Evolutionary conservation across 2,797 vertebrate genomes (phyloP).

Genomic region (Notolepis coatsorum): DNA sequence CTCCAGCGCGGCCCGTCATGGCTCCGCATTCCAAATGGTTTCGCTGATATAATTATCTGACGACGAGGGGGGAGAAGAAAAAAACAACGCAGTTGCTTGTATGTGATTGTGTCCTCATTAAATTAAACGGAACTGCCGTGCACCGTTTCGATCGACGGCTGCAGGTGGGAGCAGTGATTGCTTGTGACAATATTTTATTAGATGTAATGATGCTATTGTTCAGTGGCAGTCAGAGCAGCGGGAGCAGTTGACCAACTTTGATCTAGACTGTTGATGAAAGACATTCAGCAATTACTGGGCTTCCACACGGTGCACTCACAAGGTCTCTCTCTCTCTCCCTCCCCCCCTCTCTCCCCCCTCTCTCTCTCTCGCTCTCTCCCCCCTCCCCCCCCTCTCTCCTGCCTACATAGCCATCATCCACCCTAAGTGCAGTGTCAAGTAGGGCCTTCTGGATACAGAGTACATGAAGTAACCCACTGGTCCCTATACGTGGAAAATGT

Average conservation of each 20-base stretch:
- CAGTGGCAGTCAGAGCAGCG: not conserved
- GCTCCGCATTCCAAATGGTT: not conserved
- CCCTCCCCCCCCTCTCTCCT: not conserved
- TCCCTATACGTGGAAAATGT: not conserved
- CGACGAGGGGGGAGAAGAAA: too few species aligned
- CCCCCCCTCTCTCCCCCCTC: not conserved
- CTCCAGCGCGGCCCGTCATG: not conserved
- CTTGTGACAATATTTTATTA: not conserved
- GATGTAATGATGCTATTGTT: not conserved
- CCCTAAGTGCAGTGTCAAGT: conserved; percentile 12
- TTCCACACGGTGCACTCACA: not conserved
- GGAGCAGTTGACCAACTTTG: too few species aligned
- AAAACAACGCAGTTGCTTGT: too few species aligned
- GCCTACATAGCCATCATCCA: not conserved
- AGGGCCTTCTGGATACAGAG: not conserved
- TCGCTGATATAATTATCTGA: conserved; percentile 3
- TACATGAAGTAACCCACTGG: not conserved
- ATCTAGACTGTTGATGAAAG: not conserved
- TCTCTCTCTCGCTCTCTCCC: not conserved
- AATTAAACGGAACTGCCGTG: too few species aligned
- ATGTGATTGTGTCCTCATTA: not conserved
- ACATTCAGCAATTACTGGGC: too few species aligned
- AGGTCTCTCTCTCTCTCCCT: not conserved
- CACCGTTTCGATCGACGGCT: too few species aligned
- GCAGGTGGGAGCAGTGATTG: too few species aligned